Evolutionary conservation across 2,888 invertebrate species (phyloP).

Genomic region (Nomada flava): DNA sequence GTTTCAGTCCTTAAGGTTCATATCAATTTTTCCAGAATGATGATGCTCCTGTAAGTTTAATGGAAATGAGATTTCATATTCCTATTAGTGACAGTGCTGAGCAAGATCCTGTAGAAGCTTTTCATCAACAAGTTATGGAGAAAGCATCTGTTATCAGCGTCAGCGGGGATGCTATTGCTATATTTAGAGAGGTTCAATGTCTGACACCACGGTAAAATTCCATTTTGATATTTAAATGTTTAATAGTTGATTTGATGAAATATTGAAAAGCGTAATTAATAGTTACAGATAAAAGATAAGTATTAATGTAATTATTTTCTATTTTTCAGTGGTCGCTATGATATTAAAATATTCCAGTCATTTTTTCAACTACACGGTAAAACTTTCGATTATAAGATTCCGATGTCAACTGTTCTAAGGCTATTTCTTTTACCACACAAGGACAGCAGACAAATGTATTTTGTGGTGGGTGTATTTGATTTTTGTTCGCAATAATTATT

Average conservation of each 20-base stretch:
- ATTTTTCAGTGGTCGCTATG: slow-evolving; percentile 95
- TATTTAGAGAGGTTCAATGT: slow-evolving; percentile 98
- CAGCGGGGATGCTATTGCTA: slow-evolving; percentile 98
- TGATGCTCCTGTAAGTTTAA: slow-evolving; percentile 97
- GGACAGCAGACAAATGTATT: slow-evolving; percentile 99
- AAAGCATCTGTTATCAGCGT: slow-evolving; percentile 99
- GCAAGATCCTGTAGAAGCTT: slow-evolving; percentile 97
- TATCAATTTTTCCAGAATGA: slow-evolving; percentile 90
- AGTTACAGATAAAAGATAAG: not conserved
- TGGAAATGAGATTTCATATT: slow-evolving; percentile 99
- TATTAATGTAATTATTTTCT: slow-evolving; percentile 69
- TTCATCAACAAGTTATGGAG: slow-evolving; percentile 97
- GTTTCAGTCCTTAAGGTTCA: slow-evolving; percentile 14
- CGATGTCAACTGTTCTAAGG: slow-evolving; percentile 97
- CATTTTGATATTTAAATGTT: slow-evolving; percentile 6
- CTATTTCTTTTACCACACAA: slow-evolving; percentile 98
- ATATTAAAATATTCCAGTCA: slow-evolving; percentile 96
- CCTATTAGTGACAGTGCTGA: slow-evolving; percentile 95
- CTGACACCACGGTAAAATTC: slow-evolving; percentile 95
- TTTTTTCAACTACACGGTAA: slow-evolving; percentile 98
- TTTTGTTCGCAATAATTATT: not conserved
- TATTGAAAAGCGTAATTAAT: not conserved
- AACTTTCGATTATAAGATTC: slow-evolving; percentile 99
- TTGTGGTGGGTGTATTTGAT: slow-evolving; percentile 89
- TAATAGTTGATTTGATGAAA: not conserved